These are phyloP conservation scores for Pipistrellus nathusii DNA, from an alignment of 2,797 vertebrate species.

Conservation along the genomic window DNA sequence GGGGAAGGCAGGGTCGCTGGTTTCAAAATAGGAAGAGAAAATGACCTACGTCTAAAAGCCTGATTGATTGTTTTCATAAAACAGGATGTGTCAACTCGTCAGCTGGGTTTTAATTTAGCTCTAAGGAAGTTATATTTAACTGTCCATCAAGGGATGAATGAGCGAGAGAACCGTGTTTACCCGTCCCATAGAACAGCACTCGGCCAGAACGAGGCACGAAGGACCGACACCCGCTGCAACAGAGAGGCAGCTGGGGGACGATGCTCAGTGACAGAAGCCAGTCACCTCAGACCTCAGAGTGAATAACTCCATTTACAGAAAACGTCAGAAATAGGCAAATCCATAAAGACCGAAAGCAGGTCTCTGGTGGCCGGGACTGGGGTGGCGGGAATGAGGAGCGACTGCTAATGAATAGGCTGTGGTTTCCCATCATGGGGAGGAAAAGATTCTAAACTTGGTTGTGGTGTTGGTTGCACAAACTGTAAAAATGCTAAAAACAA, in stretches of 20 bases:
- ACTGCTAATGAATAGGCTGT: no score
- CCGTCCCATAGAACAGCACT: accelerated
- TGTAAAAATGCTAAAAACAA: neutral
- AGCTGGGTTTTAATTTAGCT: neutral
- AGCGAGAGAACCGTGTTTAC: neutral
- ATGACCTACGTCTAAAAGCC: neutral
- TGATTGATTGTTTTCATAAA: neutral
- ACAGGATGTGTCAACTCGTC: neutral
- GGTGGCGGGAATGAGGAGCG: neutral
- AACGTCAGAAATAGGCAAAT: neutral
- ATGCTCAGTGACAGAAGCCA: neutral
- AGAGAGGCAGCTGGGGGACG: neutral
- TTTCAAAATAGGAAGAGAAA: neutral
- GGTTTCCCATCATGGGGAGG: neutral
- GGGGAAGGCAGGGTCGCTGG: neutral
- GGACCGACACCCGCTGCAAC: no score
- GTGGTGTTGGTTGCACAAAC: no score
- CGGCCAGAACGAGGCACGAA: neutral
- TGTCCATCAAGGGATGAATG: neutral
- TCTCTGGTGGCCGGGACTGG: neutral
- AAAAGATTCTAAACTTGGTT: neutral
- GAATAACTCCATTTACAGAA: neutral
- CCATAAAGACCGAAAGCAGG: neutral
- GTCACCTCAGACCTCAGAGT: accelerated
- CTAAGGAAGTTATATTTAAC: neutral